phyloP scores from a whole-genome alignment of 2,888 invertebrate genomes.

The Hydropsyche betteni region DNA sequence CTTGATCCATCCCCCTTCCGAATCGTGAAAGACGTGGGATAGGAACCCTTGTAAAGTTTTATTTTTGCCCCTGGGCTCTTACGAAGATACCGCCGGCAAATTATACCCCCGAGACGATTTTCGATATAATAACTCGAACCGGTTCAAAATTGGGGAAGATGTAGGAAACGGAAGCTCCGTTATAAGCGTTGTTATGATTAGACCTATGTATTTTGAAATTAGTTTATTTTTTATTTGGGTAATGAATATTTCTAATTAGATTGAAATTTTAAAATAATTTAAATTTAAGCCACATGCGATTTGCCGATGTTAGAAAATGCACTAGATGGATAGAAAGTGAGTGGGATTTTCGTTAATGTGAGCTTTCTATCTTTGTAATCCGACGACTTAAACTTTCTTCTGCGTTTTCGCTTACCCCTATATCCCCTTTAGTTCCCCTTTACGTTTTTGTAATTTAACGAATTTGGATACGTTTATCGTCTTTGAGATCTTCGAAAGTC shows the following conservation, averaged over 20 bases:
- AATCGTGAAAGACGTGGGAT: background rate
- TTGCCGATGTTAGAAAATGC: background rate
- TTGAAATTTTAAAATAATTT: background rate
- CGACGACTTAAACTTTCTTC: conserved; percentile 25
- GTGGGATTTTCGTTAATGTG: conserved; percentile 10
- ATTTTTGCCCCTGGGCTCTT: conserved; percentile 27
- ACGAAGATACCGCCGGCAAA: conserved; percentile 23
- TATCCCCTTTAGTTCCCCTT: background rate
- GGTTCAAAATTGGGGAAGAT: background rate
- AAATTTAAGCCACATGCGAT: conserved; percentile 17
- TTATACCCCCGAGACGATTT: conserved; percentile 37
- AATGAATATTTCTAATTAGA: background rate
- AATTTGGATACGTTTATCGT: conserved; percentile 6
- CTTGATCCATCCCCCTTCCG: conserved; percentile 2
- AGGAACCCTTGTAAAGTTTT: conserved; percentile 30
- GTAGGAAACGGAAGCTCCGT: background rate
- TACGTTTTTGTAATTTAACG: conserved; percentile 8
- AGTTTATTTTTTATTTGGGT: background rate
- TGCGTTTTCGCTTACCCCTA: conserved; percentile 28
- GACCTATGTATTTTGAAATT: background rate
- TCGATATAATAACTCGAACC: conserved; percentile 36
- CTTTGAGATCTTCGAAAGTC: no score
- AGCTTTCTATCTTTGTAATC: conserved; percentile 20
- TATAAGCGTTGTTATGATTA: background rate
- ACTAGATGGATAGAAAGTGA: no score